Base-by-base conservation (phyloP, 2,888 invertebrate species). In the Cheilosia vernalis region DNA sequence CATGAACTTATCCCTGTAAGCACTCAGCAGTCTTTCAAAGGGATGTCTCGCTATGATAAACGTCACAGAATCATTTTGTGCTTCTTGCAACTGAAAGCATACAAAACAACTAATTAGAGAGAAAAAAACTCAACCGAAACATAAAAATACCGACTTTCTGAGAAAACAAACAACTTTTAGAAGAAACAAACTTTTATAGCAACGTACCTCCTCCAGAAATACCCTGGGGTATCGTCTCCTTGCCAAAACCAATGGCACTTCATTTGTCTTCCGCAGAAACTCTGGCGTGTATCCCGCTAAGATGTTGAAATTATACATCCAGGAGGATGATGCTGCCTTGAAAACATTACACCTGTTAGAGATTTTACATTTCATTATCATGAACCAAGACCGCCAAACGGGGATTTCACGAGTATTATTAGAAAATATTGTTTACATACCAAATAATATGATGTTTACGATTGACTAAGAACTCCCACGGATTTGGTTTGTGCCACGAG, bases 241-340 rank as follows among this genome's bases (percentile, higher is more conserved):
- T 5, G 97, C 97, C 89, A 97, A 92, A 87, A 95, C 95, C 87
- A 97, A 93, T 63, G 96, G 96, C 64, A 97, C 96, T 89, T 95
- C 94, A 90, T 96, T 96, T 74, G 95, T 96, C 89, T 95, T 95
- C 90, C 95, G 95, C 88, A 97, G 93, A 92, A 95, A 97, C 67
- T 94, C 94, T 10, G 96, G 95, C 77, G 95, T 94, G 91, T 97
- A 96, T 88, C 97, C 97, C 9, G 97, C 97, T 92, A 97, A 94
- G 67, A 96, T 92, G 92, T 97, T 97, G 92, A 97, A 97, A 92
- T 97, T 97, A 92, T 97, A 97, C 95, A 97, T 96, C 97, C 97
- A 97, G 0, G 97, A 97, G 19, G 97, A 96, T n/a, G 97, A 97
- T 2, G 96, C 96, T 5, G 96, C 96, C 93, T 96, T 96, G 90